A percentile compares a stretch with the other conserved stretches of the same genome.
Evolutionary conservation across 2,888 invertebrate genomes (phyloP).

Genomic region (Euzetes globulus): DNA sequence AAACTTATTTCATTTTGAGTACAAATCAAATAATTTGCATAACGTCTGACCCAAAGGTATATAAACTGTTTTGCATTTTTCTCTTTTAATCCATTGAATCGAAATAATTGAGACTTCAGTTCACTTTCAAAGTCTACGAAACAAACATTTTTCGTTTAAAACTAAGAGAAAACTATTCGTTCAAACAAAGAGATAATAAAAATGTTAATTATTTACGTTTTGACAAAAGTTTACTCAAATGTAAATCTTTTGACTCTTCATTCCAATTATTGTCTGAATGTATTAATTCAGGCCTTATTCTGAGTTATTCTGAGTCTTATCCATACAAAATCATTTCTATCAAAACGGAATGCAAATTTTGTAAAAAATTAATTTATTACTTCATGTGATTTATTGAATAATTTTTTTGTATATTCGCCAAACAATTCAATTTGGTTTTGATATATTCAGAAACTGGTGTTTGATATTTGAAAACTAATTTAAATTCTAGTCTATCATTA

Average conservation of each 20-base stretch:
- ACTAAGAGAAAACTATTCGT: too few species aligned
- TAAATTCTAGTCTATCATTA: background rate
- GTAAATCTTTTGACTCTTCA: background rate
- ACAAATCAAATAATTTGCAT: background rate
- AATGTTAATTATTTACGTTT: background rate
- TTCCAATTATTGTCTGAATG: too few species aligned
- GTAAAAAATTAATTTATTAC: too few species aligned
- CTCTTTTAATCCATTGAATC: background rate
- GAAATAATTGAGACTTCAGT: background rate
- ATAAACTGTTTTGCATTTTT: background rate
- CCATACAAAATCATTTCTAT: too few species aligned
- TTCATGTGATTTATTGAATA: too few species aligned
- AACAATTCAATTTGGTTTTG: background rate
- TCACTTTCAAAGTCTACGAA: background rate
- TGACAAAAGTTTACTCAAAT: background rate
- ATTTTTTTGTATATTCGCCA: too few species aligned
- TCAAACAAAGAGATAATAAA: background rate
- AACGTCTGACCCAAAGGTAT: background rate
- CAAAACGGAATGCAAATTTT: too few species aligned
- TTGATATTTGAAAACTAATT: background rate
- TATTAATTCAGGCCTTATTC: too few species aligned
- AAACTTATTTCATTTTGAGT: background rate
- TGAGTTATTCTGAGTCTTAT: too few species aligned
- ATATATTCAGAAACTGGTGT: background rate
- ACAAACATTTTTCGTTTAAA: background rate